Conservation (phyloP, 23 tunicate species). For the Aplidium turbinatum region DNA sequence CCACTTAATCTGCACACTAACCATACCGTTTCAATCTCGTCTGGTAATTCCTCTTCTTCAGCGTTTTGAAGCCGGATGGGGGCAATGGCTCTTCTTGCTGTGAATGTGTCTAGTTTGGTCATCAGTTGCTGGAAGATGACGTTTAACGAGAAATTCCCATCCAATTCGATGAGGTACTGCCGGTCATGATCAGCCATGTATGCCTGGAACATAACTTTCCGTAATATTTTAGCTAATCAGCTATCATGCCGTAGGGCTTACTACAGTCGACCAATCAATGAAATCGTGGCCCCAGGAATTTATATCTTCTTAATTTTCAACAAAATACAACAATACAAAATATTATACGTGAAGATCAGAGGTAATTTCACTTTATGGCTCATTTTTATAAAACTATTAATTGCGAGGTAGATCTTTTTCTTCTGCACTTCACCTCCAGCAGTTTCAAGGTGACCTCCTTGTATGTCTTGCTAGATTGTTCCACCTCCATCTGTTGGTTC, state of each 20-base stretch:
- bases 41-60: constrained; percentile 81
- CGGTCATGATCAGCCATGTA: constrained; percentile 75
- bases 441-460: constrained; percentile 45
- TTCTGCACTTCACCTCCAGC: constrained; percentile 52
- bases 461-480: constrained; percentile 27
- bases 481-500: constrained; percentile 22
- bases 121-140: constrained; percentile 65
- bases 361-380: too few relatives aligned
- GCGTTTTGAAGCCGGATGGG: constrained; percentile 66
- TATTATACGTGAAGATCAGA: too few relatives aligned
- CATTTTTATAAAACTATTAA: too few relatives aligned
- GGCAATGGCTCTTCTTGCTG: constrained; percentile 49
- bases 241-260: too few relatives aligned
- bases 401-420: too few relatives aligned
- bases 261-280: too few relatives aligned
- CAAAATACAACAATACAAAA: too few relatives aligned
- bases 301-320: too few relatives aligned
- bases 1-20: too few relatives aligned
- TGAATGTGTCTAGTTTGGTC: constrained; percentile 69
- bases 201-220: constrained; percentile 34
- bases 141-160: constrained; percentile 62
- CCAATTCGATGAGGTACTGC: constrained; percentile 81
- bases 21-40: constrained; percentile 86
- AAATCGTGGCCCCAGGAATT: too few relatives aligned
- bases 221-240: too few relatives aligned